Percentiles rank a stretch among this genome's conserved stretches.
Conservation (phyloP, 1,140 invertebrate species). For the Lethocerus indicus region DNA sequence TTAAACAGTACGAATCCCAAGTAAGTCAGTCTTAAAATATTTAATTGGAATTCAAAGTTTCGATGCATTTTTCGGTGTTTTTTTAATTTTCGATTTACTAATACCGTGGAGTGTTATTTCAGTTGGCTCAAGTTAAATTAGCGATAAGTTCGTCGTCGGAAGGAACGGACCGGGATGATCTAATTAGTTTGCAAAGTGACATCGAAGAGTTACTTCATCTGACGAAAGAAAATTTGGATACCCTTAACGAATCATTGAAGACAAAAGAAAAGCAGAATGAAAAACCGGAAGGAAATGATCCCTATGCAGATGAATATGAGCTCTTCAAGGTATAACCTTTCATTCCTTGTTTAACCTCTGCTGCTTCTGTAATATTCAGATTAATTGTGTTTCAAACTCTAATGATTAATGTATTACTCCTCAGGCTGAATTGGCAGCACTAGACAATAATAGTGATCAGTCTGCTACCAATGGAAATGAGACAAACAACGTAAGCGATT, state of each 20-base stretch:
- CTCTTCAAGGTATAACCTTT: slow-evolving; percentile 38
- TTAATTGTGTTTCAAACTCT: slow-evolving; percentile 19
- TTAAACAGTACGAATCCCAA: too few species aligned
- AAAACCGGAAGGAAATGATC: slow-evolving; percentile 20
- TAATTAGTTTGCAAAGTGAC: slow-evolving; percentile 38
- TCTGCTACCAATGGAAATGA: slow-evolving; percentile 19
- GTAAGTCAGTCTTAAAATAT: too few species aligned
- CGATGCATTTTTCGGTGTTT: too few species aligned
- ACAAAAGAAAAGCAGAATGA: slow-evolving; percentile 11
- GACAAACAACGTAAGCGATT: too few species aligned
- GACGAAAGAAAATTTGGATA: slow-evolving; percentile 35
- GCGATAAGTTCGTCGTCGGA: slow-evolving; percentile 30
- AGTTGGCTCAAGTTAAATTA: slow-evolving; percentile 41
- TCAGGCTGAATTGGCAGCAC: slow-evolving; percentile 28
- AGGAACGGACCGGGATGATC: slow-evolving; percentile 32
- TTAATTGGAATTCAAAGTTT: too few species aligned
- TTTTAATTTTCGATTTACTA: too few species aligned
- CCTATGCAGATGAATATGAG: slow-evolving; percentile 45
- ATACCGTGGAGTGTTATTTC: too few species aligned
- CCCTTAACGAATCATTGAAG: slow-evolving; percentile 17
- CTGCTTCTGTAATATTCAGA: slow-evolving; percentile 4
- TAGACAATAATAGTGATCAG: slow-evolving; percentile 17
- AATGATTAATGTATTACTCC: slow-evolving; percentile 13
- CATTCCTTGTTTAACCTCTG: slow-evolving; percentile 2
- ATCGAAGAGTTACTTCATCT: slow-evolving; percentile 44